Evolutionary conservation across 2,888 invertebrate species (phyloP), one percentile per base, ranked within the genome.

Genomic region (Temnothorax unifasciatus): DNA sequence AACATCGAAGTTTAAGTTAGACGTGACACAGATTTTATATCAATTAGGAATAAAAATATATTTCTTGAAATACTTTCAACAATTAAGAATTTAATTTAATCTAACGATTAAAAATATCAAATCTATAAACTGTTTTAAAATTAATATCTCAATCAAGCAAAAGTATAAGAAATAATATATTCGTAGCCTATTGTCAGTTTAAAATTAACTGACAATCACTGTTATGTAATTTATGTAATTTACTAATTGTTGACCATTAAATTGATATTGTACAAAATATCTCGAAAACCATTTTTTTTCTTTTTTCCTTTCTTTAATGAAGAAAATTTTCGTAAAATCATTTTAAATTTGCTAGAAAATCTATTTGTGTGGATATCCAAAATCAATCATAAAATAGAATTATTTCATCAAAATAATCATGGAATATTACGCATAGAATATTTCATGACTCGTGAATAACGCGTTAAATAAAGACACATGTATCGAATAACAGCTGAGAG

Each of bases 381-480:
- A 44, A 25, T 66, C 8, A 44, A 66, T 44, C 18, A 29, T 47
- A 68, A 29, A 50, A 69, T 5, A 0, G 1, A 50, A 50, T 11
- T 13, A 1, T 50, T 34, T 69, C 29, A 34, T 50, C n/a, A 5
- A 69, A 69, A 34, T 50, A 11, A 68, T 69, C 50, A 13, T 4
- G n/a, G n/a, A 29, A 38, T 38, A 44, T 73, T 29, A 1, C 3
- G 38, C 15, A 38, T 25, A n/a, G n/a, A 74, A 44, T 59, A 59
- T 44, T 44, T 59, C n/a, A 25, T 41, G 41, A n/a, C 41, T 41
- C 29, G 44, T n/a, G 29, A 59, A 29, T 59, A n/a, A 74, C 29
- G 29, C 8, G n/a, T 59, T 74, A 61, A 59, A 74, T 74, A 74
- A 47, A 74, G 44, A 74, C 29, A 59, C 44, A 11, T 44, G 29